Base-by-base conservation (phyloP, 2,797 vertebrate genomes). In the Acipenser transmontanus region DNA sequence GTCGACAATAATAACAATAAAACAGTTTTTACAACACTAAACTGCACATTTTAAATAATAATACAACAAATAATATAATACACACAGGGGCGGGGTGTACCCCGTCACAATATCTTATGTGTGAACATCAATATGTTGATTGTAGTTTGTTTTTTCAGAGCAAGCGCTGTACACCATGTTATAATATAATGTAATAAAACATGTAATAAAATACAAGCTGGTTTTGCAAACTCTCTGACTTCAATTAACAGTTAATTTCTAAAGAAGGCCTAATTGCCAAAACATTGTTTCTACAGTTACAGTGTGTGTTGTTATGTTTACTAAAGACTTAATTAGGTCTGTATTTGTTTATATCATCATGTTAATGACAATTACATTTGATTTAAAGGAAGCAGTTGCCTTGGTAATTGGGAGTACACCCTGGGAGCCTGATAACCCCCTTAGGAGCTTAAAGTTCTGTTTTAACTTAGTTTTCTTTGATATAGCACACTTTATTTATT, bases 231-330 rank as follows among this genome's bases (percentile, higher is more conserved):
- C 17, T 17, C 17, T 17, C 17, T 17, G 17, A 17, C 17, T 17
- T 17, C 1, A 17, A 17, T 34, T 34, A 34, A 34, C 34, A 34
- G 34, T 4, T 4, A 3, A 34, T 34, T 34, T 34, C 34, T 34
- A 34, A 34, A 17, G 17, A 17, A 17, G 17, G 17, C 17, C 17
- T 17, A 17, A 34, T 34, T 34, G 34, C 34, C 34, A 34, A 34
- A 34, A 34, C 34, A 34, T 34, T 50, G 47, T 50, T 59, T 60
- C 50, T n/a, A 34, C 50, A 48, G 48, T 20, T 11, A 48, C 14
- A 17, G 49, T 67, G 61, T 61, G 49, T 14, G 7, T 66, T 12
- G 17, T 9, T 57, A 65, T 65, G 47, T 57, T 65, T 66, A n/a
- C 57, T 52, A 56, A 49, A 14, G 52, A 12, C 8, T 34, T 7